Evolutionary conservation across 2,797 vertebrate genomes (phyloP).

Genomic region (Xerus rutilus): DNA sequence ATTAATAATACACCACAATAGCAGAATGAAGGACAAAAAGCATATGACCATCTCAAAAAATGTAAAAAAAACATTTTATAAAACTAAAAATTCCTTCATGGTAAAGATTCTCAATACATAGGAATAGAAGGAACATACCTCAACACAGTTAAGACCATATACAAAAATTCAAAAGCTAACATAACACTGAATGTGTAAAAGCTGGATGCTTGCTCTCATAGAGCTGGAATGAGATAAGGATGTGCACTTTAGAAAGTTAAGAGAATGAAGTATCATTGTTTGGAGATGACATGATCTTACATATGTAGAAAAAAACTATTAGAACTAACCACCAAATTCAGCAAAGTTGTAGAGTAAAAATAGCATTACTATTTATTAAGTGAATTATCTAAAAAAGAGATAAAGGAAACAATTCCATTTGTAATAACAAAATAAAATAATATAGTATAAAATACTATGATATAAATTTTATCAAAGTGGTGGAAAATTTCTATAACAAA

Average conservation of each 20-base stretch:
- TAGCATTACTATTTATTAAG: background rate
- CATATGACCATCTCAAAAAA: background rate
- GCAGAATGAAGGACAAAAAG: background rate
- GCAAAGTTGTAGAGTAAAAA: background rate
- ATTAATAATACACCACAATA: too few relatives aligned
- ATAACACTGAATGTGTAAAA: background rate
- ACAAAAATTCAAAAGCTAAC: background rate
- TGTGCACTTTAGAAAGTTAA: background rate
- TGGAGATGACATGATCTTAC: background rate
- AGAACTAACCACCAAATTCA: background rate
- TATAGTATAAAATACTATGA: background rate
- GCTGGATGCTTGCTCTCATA: background rate
- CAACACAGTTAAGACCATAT: background rate
- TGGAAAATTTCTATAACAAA: background rate
- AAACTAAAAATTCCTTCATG: background rate
- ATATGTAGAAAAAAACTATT: background rate
- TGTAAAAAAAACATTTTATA: background rate
- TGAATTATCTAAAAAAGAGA: background rate
- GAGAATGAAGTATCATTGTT: background rate
- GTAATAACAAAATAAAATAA: background rate
- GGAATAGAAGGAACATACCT: background rate
- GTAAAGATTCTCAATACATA: background rate
- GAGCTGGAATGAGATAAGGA: background rate
- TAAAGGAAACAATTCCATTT: background rate
- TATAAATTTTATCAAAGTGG: background rate